These are phyloP conservation scores for Pygmarrhopalites habei DNA, from an alignment of 1,140 invertebrate genomes.

Conservation along the genomic window DNA sequence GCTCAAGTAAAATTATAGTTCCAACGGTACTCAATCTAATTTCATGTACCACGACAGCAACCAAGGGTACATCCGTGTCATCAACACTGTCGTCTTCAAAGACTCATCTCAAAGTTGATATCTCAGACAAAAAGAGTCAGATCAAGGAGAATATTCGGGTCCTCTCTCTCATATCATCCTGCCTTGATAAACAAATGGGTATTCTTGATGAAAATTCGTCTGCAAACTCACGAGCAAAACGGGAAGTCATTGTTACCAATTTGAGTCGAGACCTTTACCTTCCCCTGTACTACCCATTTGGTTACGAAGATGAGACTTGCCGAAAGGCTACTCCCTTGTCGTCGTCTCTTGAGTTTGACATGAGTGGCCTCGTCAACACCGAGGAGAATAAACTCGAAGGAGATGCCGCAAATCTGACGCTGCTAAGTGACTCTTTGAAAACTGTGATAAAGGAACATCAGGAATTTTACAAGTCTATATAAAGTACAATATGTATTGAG, in stretches of 20 bases:
- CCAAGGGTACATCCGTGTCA: background rate
- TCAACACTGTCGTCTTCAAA: background rate
- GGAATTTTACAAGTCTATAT: too few relatives aligned
- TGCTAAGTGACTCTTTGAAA: too few relatives aligned
- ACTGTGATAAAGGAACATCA: too few relatives aligned
- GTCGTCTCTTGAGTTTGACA: background rate
- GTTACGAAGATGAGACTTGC: background rate
- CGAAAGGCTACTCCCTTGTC: background rate
- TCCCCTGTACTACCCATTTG: conserved; percentile 15
- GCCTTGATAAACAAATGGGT: conserved; percentile 15
- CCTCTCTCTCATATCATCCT: conserved; percentile 21
- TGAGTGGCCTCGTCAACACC: background rate
- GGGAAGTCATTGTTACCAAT: background rate
- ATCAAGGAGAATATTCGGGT: conserved; percentile 22
- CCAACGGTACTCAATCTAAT: conserved; percentile 28
- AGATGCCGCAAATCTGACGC: background rate
- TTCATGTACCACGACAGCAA: conserved; percentile 10
- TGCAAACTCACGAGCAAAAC: too few relatives aligned
- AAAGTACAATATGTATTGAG: too few relatives aligned
- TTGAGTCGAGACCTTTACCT: background rate
- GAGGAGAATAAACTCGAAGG: background rate
- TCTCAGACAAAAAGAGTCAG: conserved; percentile 24
- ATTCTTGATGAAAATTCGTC: too few relatives aligned
- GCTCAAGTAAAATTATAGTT: conserved; percentile 23
- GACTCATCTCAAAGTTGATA: conserved; percentile 28